Percentiles rank a stretch among this genome's conserved stretches.
phyloP scores from a whole-genome alignment of 2,888 invertebrate species.

The Sarcophaga subvicina region DNA sequence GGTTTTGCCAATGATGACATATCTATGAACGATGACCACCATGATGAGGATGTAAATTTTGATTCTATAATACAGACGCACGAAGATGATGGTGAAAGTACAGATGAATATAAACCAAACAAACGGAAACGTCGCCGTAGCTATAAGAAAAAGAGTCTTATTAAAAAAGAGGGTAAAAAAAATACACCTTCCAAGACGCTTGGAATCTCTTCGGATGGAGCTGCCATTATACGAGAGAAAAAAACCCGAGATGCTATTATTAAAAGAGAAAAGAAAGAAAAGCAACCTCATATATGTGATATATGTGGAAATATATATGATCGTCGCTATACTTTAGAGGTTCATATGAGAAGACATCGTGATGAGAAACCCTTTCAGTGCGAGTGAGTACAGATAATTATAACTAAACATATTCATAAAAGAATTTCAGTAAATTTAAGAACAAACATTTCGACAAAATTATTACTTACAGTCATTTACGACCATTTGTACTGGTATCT shows the following conservation, averaged over 20 bases:
- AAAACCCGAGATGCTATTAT: constrained; percentile 1
- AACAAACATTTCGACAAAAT: too few species aligned
- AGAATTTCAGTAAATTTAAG: too few species aligned
- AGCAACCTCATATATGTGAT: constrained; percentile 77
- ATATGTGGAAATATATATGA: constrained; percentile 80
- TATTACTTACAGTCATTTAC: too few species aligned
- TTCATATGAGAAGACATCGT: constrained; percentile 80
- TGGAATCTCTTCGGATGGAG: constrained; percentile 72
- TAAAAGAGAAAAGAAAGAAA: constrained; percentile 63
- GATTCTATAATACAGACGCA: background rate
- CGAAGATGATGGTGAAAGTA: background rate
- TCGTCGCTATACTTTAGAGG: constrained; percentile 79
- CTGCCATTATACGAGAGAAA: constrained; percentile 68
- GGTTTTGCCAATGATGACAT: constrained; percentile 45
- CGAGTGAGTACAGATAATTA: constrained; percentile 75
- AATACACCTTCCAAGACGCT: constrained; percentile 70
- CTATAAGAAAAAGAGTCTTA: background rate
- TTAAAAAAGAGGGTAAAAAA: constrained; percentile 39
- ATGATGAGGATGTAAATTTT: background rate
- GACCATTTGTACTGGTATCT: too few species aligned
- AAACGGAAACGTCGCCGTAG: background rate
- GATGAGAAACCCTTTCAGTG: constrained; percentile 79
- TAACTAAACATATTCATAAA: background rate
- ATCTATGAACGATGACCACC: constrained; percentile 13
- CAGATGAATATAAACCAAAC: background rate